Base-by-base conservation (phyloP, 2,797 vertebrate genomes). In the Anguilla megastoma region DNA sequence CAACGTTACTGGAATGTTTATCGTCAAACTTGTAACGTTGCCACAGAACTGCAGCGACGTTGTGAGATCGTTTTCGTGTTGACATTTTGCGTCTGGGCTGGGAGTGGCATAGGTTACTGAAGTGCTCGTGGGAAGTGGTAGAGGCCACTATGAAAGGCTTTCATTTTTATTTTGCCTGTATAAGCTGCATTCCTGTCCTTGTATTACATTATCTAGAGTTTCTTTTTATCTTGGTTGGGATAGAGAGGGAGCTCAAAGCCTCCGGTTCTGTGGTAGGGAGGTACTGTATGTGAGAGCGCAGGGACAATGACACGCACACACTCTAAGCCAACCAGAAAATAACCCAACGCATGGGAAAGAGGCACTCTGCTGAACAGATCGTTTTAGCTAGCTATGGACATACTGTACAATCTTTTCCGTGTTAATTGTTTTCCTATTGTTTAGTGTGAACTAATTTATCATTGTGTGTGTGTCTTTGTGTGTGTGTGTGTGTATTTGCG, bases 341-440 rank as follows among this genome's bases (percentile, higher is more conserved):
- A 80, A 85, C 30, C 30, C 48, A 89, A 45, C 85, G 69, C 41
- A 48, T 74, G 48, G 30, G 89, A 71, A 86, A 7, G 66, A 58
- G 86, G 74, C 89, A 90, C 90, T 85, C 82, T 3, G 50, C 86
- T 63, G 50, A 88, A 84, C 63, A 82, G 66, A 16, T 27, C 58
- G 63, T 52, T 45, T 88, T 88, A n/a, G 27, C 86, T 90, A 93
- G 91, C 89, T 88, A 45, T 85, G 36, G 71, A 91, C 88, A 91
- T 92, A 88, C 94, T 95, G 94, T 94, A 94, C 92, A 92, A 92
- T 88, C 66, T 88, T 89, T 90, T 89, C 86, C 84, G 27, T 87
- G 80, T 41, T 69, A 63, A 33, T 92, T n/a, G 7, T 2, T 48
- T 45, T 12, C 9, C 76, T n/a, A 16, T 80, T 80, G 76, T 48